Conservation (phyloP, 2,797 vertebrate genomes). For the Mormyrus proboscirostris region DNA sequence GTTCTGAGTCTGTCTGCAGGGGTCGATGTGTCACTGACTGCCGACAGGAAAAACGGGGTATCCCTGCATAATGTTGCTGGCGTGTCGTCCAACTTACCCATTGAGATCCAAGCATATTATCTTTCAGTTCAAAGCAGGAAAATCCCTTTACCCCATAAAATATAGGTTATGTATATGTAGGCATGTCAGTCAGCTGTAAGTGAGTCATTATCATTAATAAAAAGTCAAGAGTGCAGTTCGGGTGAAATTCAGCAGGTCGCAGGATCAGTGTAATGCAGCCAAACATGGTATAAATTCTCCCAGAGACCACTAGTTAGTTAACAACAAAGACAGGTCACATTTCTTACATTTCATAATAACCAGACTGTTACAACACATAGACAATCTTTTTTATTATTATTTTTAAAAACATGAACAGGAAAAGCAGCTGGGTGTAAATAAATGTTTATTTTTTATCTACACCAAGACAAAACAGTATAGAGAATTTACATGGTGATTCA, state of each 20-base stretch:
- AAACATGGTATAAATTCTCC: neutral
- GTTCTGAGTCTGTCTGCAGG: neutral
- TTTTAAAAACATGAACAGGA: neutral
- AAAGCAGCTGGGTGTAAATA: neutral
- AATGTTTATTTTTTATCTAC: neutral
- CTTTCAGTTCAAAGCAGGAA: slow-evolving; percentile 53
- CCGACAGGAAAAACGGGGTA: slow-evolving; percentile 73
- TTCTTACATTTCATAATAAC: neutral
- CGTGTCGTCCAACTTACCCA: slow-evolving; percentile 71
- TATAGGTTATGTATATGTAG: slow-evolving; percentile 4
- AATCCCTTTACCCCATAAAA: slow-evolving; percentile 48
- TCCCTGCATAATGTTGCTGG: slow-evolving; percentile 70
- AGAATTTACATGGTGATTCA: neutral
- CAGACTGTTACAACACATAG: neutral
- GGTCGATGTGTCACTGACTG: slow-evolving; percentile 31
- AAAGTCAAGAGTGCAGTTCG: neutral
- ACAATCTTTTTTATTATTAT: neutral
- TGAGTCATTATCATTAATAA: neutral
- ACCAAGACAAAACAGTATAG: neutral
- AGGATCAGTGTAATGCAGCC: neutral
- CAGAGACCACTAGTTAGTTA: neutral
- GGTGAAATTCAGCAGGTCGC: neutral
- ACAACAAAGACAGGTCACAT: neutral
- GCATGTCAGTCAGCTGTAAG: neutral
- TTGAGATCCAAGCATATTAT: slow-evolving; percentile 60